Conservation (phyloP, 2,888 invertebrate species). For the Drosophila prostipennis region DNA sequence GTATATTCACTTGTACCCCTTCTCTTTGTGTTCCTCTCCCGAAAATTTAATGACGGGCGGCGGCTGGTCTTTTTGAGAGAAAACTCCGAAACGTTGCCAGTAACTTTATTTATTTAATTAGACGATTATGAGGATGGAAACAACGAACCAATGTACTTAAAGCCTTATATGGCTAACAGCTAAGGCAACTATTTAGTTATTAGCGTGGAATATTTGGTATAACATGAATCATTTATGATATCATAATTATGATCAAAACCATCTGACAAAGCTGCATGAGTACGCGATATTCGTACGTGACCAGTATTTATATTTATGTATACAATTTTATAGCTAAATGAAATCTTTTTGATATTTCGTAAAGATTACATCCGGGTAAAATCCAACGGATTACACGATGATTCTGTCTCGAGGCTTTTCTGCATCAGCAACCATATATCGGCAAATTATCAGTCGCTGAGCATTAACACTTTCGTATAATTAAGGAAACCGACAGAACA, state of each 20-base stretch:
- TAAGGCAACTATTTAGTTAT: slow-evolving; percentile 50
- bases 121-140: slow-evolving; percentile 13
- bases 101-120: slow-evolving; percentile 42
- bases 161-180: slow-evolving; percentile 57
- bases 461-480: slow-evolving; percentile 36
- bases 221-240: slow-evolving; percentile 39
- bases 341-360: slow-evolving; percentile 61
- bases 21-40: slow-evolving; percentile 5
- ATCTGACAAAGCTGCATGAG: slow-evolving; percentile 27
- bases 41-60: background rate
- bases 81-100: slow-evolving; percentile 72
- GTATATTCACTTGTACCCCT: background rate
- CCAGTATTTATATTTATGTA: slow-evolving; percentile 80
- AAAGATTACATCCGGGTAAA: slow-evolving; percentile 23
- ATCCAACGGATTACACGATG: slow-evolving; percentile 41
- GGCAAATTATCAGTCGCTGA: slow-evolving; percentile 49
- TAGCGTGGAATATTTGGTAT: slow-evolving; percentile 28
- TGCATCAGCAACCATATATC: slow-evolving; percentile 40
- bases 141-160: slow-evolving; percentile 71
- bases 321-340: slow-evolving; percentile 78
- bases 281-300: slow-evolving; percentile 66
- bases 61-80: slow-evolving; percentile 10
- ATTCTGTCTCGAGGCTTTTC: slow-evolving; percentile 62
- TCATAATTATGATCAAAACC: slow-evolving; percentile 57
- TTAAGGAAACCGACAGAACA: slow-evolving; percentile 21